phyloP scores from a whole-genome alignment of 92 coral and sea anemone genomes.

The Epizoanthus ramosus region DNA sequence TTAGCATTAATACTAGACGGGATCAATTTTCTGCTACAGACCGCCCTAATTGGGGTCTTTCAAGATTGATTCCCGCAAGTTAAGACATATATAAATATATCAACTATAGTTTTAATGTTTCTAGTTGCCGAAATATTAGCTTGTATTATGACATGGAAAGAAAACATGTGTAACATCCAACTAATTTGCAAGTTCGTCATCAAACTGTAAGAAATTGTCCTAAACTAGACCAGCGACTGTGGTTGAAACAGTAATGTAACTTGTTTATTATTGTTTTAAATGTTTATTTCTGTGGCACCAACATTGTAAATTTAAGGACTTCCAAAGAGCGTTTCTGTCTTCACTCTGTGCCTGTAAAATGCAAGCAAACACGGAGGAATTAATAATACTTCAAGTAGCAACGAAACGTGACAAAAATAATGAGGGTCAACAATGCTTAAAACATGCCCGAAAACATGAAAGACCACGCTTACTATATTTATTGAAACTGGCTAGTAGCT shows the following conservation, averaged over 20 bases:
- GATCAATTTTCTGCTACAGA: conserved; percentile 31
- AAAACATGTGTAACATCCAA: background rate
- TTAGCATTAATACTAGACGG: conserved; percentile 36
- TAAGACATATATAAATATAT: background rate
- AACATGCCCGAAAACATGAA: background rate
- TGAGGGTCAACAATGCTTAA: background rate
- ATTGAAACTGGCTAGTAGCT: no score
- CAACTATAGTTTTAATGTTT: conserved; percentile 1
- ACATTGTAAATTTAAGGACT: background rate
- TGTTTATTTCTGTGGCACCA: conserved; percentile 2
- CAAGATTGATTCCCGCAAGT: conserved; percentile 13
- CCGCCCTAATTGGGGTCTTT: background rate
- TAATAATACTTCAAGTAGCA: conserved; percentile 3
- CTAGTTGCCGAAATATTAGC: background rate
- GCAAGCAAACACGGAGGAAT: conserved; percentile 11
- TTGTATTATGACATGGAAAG: background rate
- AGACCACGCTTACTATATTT: background rate
- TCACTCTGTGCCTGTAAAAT: conserved; percentile 24
- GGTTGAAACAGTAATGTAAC: background rate
- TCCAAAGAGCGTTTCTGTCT: background rate
- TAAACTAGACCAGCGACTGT: background rate
- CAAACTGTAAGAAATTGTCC: background rate
- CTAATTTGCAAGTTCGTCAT: background rate
- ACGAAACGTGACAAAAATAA: background rate
- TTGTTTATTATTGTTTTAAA: background rate